Base-by-base conservation (phyloP, 1,140 invertebrate species). In the Anagrus nilaparvatae region DNA sequence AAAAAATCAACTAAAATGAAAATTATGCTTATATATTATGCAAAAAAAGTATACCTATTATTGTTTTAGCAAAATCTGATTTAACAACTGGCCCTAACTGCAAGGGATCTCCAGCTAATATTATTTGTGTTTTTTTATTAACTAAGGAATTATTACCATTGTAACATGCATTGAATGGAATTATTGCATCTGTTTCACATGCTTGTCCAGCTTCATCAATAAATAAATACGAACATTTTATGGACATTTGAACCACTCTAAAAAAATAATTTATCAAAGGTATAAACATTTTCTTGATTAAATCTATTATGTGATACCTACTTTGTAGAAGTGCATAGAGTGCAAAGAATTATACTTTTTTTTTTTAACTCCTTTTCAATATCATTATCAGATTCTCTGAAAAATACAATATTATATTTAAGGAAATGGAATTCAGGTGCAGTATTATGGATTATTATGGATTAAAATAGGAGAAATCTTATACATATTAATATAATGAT, bases 171-270 rank as follows among this genome's bases (percentile, higher is more conserved):
- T 58, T 29, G 7, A 79, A 54, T 5, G 83, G 75, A 52, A 88
- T 77, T 30, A 86, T 55, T 6, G 74, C 68, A 51, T 87, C 84
- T 2, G 86, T 76, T 66, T 92, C 88, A 2, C 70, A 77, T 1
- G 81, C 78, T 55, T 90, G 85, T 8, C 84, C 87, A 16, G 83
- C 82, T 68, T 93, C 88, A 63, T 93, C 88, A 40, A 92, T 75
- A 59, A 93, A 86, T 29, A 87, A 66, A 58, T 89, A 81, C 14
- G 78, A 77, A 56, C 90, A 83, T n/a, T n/a, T n/a, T n/a, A 27
- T 32, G 23, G 20, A 13, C 24, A 16, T 27, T 4, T 10, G 16
- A n/a, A 5, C 6, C 2, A 17, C 12, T 24, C 24, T 8, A n/a
- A 23, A 13, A 16, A 6, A 24, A 10, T 32, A 32, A 14, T 5